Base-by-base conservation (phyloP, 2,888 invertebrate genomes). In the Meganola albula region DNA sequence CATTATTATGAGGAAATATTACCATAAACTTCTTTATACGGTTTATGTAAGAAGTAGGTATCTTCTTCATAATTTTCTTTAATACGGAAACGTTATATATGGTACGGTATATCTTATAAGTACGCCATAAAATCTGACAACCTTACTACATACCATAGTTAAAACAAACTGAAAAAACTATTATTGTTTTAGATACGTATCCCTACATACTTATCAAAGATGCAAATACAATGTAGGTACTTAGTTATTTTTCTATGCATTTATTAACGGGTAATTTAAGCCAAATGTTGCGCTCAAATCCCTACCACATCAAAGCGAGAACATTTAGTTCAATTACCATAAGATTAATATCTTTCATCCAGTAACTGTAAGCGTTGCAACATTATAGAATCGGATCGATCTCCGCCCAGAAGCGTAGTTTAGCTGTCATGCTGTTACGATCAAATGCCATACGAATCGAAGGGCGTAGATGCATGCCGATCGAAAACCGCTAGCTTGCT, bases 341-440 rank as follows among this genome's bases (percentile, higher is more conserved):
- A 37, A 43, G 72, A 69, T 72, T n/a, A 69, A 59, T 55, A 73
- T 73, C 71, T 49, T 38, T 60, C 37, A 53, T 55, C 48, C 50
- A 57, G 51, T 79, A 77, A 79, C 77, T 73, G 78, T 80, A 74
- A 65, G 53, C 52, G 46, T 82, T 82, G 71, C 79, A 78, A 75
- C 80, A 78, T 62, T 41, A 45, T 42, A 32, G 24, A 27, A 12
- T 25, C 43, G 53, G 59, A 63, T 63, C 58, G 57, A 60, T 63
- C 57, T 53, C 45, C 53, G 59, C 55, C 62, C 58, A 62, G 61
- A 65, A 63, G 60, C 60, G 55, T 50, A 44, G 47, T 57, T 54
- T 57, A 46, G 62, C 61, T 58, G 58, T 46, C 62, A 61, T 58
- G 58, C 60, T 50, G 60, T 53, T 62, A 53, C 58, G 48, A 54